phyloP scores from a whole-genome alignment of 2,113 vertebrate genomes.

The Entosphenus tridentatus region DNA sequence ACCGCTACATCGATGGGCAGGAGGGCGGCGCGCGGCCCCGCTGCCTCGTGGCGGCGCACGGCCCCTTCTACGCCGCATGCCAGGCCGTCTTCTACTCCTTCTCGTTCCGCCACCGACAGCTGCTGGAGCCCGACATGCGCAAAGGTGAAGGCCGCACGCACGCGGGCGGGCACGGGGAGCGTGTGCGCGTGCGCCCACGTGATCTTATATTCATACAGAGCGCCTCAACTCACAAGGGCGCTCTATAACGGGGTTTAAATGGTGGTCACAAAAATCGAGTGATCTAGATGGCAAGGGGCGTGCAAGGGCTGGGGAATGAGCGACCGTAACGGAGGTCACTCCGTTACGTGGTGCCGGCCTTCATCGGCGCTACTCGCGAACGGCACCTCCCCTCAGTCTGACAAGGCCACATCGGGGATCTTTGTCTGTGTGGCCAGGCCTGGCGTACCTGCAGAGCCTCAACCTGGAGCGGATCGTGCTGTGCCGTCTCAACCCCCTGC shows the following conservation, averaged over 20 bases:
- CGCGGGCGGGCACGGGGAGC: too few species aligned
- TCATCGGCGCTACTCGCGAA: too few species aligned
- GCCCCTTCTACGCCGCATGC: slow-evolving; percentile 59
- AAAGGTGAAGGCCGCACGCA: slow-evolving; percentile 28
- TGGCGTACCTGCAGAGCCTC: slow-evolving; percentile 59
- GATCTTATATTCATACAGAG: too few species aligned
- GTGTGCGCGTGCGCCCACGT: too few species aligned
- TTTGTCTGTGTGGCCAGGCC: slow-evolving; percentile 24
- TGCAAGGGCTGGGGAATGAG: too few species aligned
- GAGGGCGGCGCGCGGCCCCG: slow-evolving; percentile 38
- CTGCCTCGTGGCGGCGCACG: slow-evolving; percentile 61
- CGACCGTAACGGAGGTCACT: too few species aligned
- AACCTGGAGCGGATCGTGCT: slow-evolving; percentile 82
- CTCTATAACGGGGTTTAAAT: too few species aligned
- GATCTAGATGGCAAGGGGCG: too few species aligned
- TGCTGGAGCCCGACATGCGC: slow-evolving; percentile 55
- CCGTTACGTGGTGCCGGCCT: too few species aligned
- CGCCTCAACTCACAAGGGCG: too few species aligned
- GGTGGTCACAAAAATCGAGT: too few species aligned
- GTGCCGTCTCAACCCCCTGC: slow-evolving; percentile 84
- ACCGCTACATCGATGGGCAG: slow-evolving; percentile 61
- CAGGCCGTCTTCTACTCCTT: slow-evolving; percentile 73
- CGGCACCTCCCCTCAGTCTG: too few species aligned
- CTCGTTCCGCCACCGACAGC: slow-evolving; percentile 53
- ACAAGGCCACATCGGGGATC: not conserved